These are phyloP conservation scores for Metellina segmentata DNA, from an alignment of 2,888 invertebrate genomes.

Conservation along the genomic window DNA sequence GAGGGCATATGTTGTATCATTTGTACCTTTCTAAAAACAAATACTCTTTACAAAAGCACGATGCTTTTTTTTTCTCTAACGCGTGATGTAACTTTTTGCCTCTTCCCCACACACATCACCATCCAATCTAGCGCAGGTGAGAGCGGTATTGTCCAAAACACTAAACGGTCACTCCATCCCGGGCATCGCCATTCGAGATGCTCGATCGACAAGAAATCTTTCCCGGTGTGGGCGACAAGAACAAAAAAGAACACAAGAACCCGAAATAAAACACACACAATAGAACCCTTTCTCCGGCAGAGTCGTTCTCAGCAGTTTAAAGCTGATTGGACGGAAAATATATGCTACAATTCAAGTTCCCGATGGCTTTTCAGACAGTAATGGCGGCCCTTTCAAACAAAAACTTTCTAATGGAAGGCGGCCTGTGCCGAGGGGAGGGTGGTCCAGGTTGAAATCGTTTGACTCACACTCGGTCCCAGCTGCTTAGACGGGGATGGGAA, in stretches of 20 bases:
- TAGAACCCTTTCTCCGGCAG: slow-evolving; percentile 46
- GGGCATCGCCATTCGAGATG: slow-evolving; percentile 23
- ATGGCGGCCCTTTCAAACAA: slow-evolving; percentile 72
- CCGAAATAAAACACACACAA: slow-evolving; percentile 58
- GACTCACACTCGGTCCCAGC: slow-evolving; percentile 61
- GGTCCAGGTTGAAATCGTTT: slow-evolving; percentile 58
- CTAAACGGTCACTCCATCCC: too few species aligned
- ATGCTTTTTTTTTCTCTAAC: too few species aligned
- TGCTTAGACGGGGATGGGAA: slow-evolving; percentile 53
- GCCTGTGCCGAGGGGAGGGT: background rate
- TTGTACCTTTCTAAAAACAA: too few species aligned
- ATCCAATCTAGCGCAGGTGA: too few species aligned
- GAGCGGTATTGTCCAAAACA: too few species aligned
- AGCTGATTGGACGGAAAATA: slow-evolving; percentile 75
- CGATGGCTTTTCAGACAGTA: slow-evolving; percentile 67
- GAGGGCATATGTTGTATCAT: too few species aligned
- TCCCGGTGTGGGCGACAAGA: slow-evolving; percentile 17
- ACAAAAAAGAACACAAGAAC: slow-evolving; percentile 7
- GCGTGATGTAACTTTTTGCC: too few species aligned
- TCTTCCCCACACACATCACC: too few species aligned
- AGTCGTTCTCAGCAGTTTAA: slow-evolving; percentile 74
- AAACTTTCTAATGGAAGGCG: slow-evolving; percentile 69
- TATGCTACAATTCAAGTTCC: slow-evolving; percentile 70
- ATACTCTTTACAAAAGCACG: too few species aligned
- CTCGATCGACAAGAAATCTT: slow-evolving; percentile 41